Conservation (phyloP, 2,888 invertebrate species). For the Minunthozetes semirufus region DNA sequence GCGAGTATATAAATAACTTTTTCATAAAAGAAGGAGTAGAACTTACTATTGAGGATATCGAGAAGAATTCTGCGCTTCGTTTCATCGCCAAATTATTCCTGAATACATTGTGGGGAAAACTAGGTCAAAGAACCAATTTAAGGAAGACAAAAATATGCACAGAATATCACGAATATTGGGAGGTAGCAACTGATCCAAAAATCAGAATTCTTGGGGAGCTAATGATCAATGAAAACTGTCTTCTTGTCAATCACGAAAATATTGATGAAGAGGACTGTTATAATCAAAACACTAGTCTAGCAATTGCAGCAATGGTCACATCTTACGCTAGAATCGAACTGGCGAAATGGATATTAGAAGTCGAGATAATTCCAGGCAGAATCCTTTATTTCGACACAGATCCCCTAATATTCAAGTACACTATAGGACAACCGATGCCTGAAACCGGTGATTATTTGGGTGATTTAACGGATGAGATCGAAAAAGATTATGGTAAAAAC, state of each 20-base stretch:
- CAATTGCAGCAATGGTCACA: conserved; percentile 25
- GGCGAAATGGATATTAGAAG: conserved; percentile 43
- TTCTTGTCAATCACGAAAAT: no score
- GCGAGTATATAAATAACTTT: conserved; percentile 39
- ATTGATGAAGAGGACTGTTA: no score
- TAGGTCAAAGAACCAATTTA: conserved; percentile 39
- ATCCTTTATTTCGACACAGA: conserved; percentile 49
- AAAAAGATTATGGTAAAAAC: conserved; percentile 40
- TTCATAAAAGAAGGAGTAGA: conserved; percentile 38
- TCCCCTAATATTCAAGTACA: conserved; percentile 45
- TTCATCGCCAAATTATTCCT: conserved; percentile 41
- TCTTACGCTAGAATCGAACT: conserved; percentile 45
- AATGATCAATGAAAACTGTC: neutral
- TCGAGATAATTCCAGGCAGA: conserved; percentile 42
- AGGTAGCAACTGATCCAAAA: conserved; percentile 17
- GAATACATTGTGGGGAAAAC: conserved; percentile 43
- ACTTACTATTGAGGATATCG: conserved; percentile 37
- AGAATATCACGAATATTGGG: conserved; percentile 35
- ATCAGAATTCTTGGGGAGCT: neutral
- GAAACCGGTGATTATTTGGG: conserved; percentile 45
- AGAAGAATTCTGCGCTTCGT: conserved; percentile 40
- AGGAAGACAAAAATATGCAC: conserved; percentile 34
- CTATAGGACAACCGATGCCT: conserved; percentile 19
- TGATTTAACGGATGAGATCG: conserved; percentile 47
- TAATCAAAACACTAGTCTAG: no score